These are phyloP conservation scores for Gopherus evgoodei DNA, from an alignment of 2,113 vertebrate species.

Conservation along the genomic window DNA sequence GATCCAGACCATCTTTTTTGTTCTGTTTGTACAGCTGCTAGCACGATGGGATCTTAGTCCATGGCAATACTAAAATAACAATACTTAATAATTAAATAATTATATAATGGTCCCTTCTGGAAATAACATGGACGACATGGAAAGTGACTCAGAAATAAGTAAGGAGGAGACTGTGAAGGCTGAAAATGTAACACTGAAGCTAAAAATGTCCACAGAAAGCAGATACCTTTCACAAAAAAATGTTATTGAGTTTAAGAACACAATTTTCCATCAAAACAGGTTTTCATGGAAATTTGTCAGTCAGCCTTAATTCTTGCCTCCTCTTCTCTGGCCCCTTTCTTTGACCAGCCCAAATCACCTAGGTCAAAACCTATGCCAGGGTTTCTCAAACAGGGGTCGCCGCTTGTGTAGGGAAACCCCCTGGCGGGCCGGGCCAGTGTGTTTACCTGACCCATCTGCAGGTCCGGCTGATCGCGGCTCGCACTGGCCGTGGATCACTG, in stretches of 20 bases:
- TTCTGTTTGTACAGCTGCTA: not conserved
- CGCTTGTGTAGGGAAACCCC: too few species aligned
- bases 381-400: too few species aligned
- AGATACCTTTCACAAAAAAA: not conserved
- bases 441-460: too few species aligned
- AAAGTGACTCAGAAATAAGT: not conserved
- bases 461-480: too few species aligned
- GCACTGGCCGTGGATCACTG: too few species aligned
- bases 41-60: not conserved
- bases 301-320: not conserved
- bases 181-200: not conserved
- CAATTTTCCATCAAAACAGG: not conserved
- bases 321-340: not conserved
- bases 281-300: not conserved
- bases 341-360: not conserved
- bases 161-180: not conserved
- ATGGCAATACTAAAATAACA: not conserved
- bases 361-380: not conserved
- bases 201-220: not conserved
- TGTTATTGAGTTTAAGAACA: not conserved
- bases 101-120: not conserved
- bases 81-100: not conserved
- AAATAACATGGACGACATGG: not conserved
- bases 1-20: not conserved
- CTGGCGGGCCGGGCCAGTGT: too few species aligned